Evolutionary conservation across 1,140 invertebrate genomes (phyloP).

Genomic region (Drosophila equinoxialis): DNA sequence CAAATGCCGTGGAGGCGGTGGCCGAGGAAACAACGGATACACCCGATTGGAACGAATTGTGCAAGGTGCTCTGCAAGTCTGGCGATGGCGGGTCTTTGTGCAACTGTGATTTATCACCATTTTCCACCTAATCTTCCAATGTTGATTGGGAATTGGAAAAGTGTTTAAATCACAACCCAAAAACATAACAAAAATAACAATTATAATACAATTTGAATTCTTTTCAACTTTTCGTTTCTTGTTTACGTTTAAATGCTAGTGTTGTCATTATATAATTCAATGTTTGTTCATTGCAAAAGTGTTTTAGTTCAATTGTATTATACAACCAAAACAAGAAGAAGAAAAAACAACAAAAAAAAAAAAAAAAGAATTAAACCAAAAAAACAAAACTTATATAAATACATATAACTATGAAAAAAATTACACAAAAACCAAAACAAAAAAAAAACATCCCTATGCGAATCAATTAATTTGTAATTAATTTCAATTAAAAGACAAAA

Average conservation of each 20-base stretch:
- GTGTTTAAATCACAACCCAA: slow-evolving; percentile 59
- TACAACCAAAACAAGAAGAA: slow-evolving; percentile 44
- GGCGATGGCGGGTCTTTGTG: slow-evolving; percentile 85
- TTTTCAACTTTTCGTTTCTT: slow-evolving; percentile 49
- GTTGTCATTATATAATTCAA: slow-evolving; percentile 63
- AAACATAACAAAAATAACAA: slow-evolving; percentile 1
- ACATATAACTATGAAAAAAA: slow-evolving; percentile 33
- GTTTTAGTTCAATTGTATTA: slow-evolving; percentile 74
- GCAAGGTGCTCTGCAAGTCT: slow-evolving; percentile 83
- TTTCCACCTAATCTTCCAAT: slow-evolving; percentile 56
- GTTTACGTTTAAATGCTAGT: slow-evolving; percentile 72
- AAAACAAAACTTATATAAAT: slow-evolving; percentile 29
- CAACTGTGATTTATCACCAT: slow-evolving; percentile 84
- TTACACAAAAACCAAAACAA: slow-evolving; percentile 12
- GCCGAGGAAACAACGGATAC: slow-evolving; percentile 21
- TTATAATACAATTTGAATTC: slow-evolving; percentile 55
- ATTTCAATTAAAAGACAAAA: slow-evolving; percentile 72
- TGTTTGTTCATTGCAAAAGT: slow-evolving; percentile 51
- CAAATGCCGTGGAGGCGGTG: slow-evolving; percentile 15
- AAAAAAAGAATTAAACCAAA: slow-evolving; percentile 16
- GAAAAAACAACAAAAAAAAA: slow-evolving; percentile 33
- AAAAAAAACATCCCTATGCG: slow-evolving; percentile 79
- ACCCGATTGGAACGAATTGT: slow-evolving; percentile 84
- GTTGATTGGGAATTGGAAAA: slow-evolving; percentile 27
- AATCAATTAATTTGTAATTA: slow-evolving; percentile 83